Base-by-base conservation (phyloP, 2,888 invertebrate genomes). In the Diachrysia chrysitis region DNA sequence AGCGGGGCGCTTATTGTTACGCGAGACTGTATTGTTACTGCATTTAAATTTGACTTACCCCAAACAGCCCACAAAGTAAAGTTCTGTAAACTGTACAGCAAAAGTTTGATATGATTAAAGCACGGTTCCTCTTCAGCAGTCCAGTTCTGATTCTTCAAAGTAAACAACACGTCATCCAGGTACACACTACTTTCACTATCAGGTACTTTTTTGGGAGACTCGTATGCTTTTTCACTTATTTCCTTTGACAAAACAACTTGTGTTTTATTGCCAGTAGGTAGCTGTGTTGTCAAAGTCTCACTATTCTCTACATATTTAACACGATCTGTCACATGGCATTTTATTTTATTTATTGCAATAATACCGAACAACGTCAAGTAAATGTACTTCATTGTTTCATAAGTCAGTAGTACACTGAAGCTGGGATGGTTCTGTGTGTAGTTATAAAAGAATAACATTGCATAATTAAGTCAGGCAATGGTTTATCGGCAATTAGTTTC, bases 41-140 rank as follows among this genome's bases (percentile, higher is more conserved):
- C 16, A 25, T 25, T 5, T 16, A 10, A 17, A 17, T 17, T 35
- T 12, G 0, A 92, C 96, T 93, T 85, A 96, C 96, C 93, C 95
- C 96, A 95, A 73, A 95, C 95, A 0, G 96, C 95, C 96, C 96
- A 96, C 19, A 96, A 78, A 0, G 96, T 96, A 68, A 95, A 94
- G 80, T 96, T 96, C 78, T 94, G 93, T 75, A 96, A 84, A 57
- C 87, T 87, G 6, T 85, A 81, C 14, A 95, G 83, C 82, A 94
- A 73, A n/a, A 78, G 71, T 32, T 92, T 76, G 1, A 94, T 93
- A 37, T 91, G 87, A 35, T 91, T 84, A 69, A 94, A 76, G 64
- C 95, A 95, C 0, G 89, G 88, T 14, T 87, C 76, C 58, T 95
- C 94, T 1, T 89, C 89, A 0, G 66, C 72, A 2, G 86, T 90